phyloP scores from a whole-genome alignment of 2,888 invertebrate genomes.

The Hermodice carunculata region DNA sequence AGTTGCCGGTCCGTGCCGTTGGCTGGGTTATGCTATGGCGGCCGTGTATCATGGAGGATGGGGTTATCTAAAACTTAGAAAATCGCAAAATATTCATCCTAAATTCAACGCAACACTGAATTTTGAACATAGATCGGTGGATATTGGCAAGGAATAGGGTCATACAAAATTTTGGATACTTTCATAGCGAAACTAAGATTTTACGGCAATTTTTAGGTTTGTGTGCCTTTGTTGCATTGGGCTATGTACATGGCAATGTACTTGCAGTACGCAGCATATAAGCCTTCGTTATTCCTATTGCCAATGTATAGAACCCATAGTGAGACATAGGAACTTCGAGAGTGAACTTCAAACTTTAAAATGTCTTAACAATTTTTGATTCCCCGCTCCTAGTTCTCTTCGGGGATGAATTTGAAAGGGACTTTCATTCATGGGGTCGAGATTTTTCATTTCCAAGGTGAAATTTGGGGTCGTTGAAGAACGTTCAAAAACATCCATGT shows the following conservation, averaged over 20 bases:
- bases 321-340: constrained; percentile 13
- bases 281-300: constrained; percentile 21
- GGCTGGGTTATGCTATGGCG: too few species aligned
- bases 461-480: constrained; percentile 51
- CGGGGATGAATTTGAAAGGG: constrained; percentile 53
- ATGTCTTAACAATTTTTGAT: background rate
- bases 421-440: constrained; percentile 63
- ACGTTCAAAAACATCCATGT: constrained; percentile 15
- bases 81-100: too few species aligned
- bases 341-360: constrained; percentile 9
- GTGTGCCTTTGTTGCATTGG: constrained; percentile 35
- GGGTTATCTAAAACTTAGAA: too few species aligned
- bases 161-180: constrained; percentile 14
- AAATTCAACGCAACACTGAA: too few species aligned
- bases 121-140: too few species aligned
- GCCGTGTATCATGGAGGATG: too few species aligned
- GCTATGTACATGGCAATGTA: constrained; percentile 24
- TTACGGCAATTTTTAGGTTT: constrained; percentile 12
- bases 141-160: too few species aligned
- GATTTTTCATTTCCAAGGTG: constrained; percentile 55
- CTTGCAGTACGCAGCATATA: too few species aligned
- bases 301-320: constrained; percentile 17
- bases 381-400: background rate
- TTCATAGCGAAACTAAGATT: constrained; percentile 9
- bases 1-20: too few species aligned